These are phyloP conservation scores for Pipistrellus pipistrellus DNA, from an alignment of 2,797 vertebrate species.

Conservation along the genomic window DNA sequence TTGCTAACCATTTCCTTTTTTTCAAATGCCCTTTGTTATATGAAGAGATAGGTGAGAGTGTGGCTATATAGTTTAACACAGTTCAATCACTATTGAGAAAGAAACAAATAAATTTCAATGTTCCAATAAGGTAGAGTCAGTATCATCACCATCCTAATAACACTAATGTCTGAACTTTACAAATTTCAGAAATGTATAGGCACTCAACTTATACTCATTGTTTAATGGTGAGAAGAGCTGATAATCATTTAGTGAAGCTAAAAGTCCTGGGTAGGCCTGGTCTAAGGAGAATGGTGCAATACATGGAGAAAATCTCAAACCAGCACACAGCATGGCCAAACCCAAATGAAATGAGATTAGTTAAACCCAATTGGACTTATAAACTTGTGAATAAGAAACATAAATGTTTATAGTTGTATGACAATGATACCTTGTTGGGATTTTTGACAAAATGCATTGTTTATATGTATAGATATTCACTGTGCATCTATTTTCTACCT, in stretches of 20 bases:
- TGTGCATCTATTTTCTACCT: constrained; percentile 9
- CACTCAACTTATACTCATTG: not conserved
- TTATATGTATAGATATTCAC: constrained; percentile 30
- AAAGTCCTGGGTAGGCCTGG: not conserved
- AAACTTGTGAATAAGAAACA: not conserved
- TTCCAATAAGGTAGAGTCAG: not conserved
- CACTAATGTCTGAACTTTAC: constrained; percentile 19
- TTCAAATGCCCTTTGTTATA: constrained; percentile 21
- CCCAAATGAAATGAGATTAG: not conserved
- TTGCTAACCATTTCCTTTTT: not conserved
- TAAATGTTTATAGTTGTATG: constrained; percentile 15
- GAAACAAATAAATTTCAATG: not conserved
- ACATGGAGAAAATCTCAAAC: not conserved
- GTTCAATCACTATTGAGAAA: constrained; percentile 7
- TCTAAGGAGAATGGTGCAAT: not conserved
- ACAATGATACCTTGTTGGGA: not conserved
- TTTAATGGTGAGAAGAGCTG: not conserved
- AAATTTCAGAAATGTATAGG: not conserved
- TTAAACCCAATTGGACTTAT: not conserved
- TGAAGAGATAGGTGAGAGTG: constrained; percentile 2
- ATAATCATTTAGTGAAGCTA: constrained; percentile 5
- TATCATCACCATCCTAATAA: constrained; percentile 41
- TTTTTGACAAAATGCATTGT: not conserved
- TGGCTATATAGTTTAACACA: not conserved
- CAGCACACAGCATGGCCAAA: not conserved